Evolutionary conservation across 2,797 vertebrate genomes (phyloP).

Genomic region (Astyanax mexicanus): DNA sequence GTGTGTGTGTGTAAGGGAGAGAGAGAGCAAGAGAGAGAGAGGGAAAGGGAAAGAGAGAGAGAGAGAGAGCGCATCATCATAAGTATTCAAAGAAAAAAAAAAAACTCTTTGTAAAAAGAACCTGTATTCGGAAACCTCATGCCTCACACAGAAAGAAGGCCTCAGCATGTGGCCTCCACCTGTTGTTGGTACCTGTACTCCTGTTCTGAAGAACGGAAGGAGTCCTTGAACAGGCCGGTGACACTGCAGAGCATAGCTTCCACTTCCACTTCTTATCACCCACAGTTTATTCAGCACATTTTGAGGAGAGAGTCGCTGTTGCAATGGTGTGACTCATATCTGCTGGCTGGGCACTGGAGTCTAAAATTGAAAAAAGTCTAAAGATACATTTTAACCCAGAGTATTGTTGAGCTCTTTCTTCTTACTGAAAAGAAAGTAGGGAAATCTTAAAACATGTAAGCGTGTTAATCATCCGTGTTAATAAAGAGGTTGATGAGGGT

Average conservation of each 20-base stretch:
- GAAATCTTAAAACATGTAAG: too few relatives aligned
- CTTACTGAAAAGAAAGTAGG: too few relatives aligned
- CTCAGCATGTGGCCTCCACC: slow-evolving; percentile 3
- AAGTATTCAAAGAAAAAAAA: neutral
- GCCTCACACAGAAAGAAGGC: neutral
- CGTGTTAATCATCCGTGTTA: too few relatives aligned
- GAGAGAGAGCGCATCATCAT: neutral
- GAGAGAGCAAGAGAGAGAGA: slow-evolving; percentile 15
- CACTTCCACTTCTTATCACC: slow-evolving; percentile 24
- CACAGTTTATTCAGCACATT: neutral
- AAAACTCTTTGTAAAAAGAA: neutral
- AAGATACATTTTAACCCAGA: too few relatives aligned
- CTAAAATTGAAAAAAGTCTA: too few relatives aligned
- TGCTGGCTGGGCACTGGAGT: too few relatives aligned
- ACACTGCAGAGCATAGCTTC: neutral
- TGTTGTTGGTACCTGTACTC: slow-evolving; percentile 10
- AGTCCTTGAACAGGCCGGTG: neutral
- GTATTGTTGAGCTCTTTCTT: too few relatives aligned
- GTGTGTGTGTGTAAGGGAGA: too few relatives aligned
- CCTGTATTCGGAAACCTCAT: slow-evolving; percentile 14
- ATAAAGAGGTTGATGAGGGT: too few relatives aligned
- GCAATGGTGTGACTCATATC: too few relatives aligned
- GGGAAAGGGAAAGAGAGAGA: neutral
- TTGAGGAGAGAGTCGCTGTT: slow-evolving; percentile 5
- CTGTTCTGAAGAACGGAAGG: neutral